Percentiles rank a stretch among this genome's conserved stretches.
Conservation (phyloP, 2,113 vertebrate species). For the Sisor rabdophorus region DNA sequence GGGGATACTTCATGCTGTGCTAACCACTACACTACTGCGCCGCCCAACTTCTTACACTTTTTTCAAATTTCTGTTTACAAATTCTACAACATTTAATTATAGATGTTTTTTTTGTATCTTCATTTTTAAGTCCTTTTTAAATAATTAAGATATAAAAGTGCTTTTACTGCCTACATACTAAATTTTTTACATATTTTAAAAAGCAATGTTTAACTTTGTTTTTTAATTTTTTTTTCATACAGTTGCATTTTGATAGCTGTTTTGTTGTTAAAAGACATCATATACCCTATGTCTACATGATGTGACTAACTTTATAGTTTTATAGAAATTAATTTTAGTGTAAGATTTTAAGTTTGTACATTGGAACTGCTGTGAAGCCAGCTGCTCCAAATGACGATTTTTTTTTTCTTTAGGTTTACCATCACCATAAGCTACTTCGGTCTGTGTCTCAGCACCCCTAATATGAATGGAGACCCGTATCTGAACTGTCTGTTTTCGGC, state of each 20-base stretch:
- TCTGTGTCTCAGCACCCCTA: slow-evolving; percentile 56
- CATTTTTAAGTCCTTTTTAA: not conserved
- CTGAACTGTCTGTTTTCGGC: slow-evolving; percentile 61
- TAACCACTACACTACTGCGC: too few species aligned
- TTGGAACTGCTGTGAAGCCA: not conserved
- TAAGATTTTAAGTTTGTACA: not conserved
- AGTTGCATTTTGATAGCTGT: not conserved
- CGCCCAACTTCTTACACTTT: too few species aligned
- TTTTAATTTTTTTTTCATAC: not conserved
- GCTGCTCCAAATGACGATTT: not conserved
- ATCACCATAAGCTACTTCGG: slow-evolving; percentile 52
- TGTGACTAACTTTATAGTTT: not conserved
- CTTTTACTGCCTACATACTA: not conserved
- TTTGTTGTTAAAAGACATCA: not conserved
- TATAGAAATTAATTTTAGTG: not conserved
- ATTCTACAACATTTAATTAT: too few species aligned
- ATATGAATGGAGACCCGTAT: slow-evolving; percentile 58
- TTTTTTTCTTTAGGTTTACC: slow-evolving; percentile 38
- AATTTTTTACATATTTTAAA: not conserved
- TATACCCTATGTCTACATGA: not conserved
- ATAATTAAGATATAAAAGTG: not conserved
- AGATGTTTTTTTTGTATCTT: too few species aligned
- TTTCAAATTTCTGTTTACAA: too few species aligned
- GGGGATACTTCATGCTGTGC: too few species aligned
- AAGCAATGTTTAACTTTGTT: not conserved